A percentile compares a stretch with the other conserved stretches of the same genome.
Conservation (phyloP, 1,140 invertebrate genomes). For the Myzus persicae region DNA sequence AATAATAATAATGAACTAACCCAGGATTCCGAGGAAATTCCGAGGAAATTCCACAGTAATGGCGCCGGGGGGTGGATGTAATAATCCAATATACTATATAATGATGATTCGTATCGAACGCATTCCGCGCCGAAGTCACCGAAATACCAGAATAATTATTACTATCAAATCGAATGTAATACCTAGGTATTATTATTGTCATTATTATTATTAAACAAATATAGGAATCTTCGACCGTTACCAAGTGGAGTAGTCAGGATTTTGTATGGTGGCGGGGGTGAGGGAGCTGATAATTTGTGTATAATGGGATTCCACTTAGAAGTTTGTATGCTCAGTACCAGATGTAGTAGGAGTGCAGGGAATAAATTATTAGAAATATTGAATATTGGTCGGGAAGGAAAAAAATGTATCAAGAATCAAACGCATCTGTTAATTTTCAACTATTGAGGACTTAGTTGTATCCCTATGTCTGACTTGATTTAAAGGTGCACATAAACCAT, state of each 20-base stretch:
- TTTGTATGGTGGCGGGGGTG: no score
- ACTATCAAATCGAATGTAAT: background rate
- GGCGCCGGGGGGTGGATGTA: background rate
- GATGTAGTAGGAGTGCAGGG: no score
- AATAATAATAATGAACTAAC: conserved; percentile 16
- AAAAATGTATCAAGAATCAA: no score
- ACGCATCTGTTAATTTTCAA: no score
- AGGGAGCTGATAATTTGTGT: no score
- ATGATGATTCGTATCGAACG: background rate
- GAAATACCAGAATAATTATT: conserved; percentile 29
- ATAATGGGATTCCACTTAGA: no score
- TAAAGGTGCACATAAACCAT: no score
- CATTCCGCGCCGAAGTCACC: background rate
- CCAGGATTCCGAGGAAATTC: conserved; percentile 27
- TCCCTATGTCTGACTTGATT: no score
- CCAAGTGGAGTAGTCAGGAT: background rate
- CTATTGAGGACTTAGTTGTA: no score
- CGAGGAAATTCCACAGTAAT: background rate
- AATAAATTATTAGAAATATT: no score
- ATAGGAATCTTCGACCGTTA: background rate
- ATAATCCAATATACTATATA: conserved; percentile 3
- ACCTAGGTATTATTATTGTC: background rate
- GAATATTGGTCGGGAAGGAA: no score
- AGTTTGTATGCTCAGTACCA: no score
- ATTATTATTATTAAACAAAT: background rate